Percentiles rank a stretch among this genome's conserved stretches.
Conservation (phyloP, 2,113 vertebrate species). For the Isurus oxyrinchus region DNA sequence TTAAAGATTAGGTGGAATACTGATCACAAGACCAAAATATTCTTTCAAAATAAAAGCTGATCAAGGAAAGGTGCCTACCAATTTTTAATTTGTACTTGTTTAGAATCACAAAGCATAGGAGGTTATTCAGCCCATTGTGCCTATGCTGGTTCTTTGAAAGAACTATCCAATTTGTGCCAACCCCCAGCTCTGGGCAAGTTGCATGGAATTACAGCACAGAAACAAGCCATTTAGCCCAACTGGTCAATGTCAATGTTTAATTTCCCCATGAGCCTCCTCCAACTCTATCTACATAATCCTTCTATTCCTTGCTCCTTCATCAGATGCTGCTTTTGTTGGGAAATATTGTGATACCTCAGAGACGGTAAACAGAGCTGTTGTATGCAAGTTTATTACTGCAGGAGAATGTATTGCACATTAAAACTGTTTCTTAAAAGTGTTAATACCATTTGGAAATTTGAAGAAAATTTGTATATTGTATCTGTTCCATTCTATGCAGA, state of each 20-base stretch:
- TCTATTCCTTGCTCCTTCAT: not conserved
- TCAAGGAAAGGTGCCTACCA: not conserved
- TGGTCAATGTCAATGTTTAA: not conserved
- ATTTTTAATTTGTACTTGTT: not conserved
- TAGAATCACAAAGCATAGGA: not conserved
- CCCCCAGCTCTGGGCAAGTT: not conserved
- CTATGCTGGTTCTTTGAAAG: not conserved
- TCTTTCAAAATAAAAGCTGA: not conserved
- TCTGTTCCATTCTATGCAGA: not conserved
- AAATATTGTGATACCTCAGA: slow-evolving; percentile 3
- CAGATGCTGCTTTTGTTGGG: not conserved
- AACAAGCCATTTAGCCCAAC: not conserved
- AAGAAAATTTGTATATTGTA: not conserved
- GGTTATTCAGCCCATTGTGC: not conserved
- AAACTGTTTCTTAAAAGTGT: not conserved
- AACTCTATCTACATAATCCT: not conserved
- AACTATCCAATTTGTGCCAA: not conserved
- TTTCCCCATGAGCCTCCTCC: not conserved
- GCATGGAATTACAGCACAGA: not conserved
- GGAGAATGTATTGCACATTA: not conserved
- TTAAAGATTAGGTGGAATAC: not conserved
- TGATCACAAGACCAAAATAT: not conserved
- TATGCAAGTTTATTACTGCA: not conserved
- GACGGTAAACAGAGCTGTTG: not conserved
- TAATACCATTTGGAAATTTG: not conserved